These are phyloP conservation scores for Albula goreensis DNA, from an alignment of 2,113 vertebrate genomes.

Conservation along the genomic window DNA sequence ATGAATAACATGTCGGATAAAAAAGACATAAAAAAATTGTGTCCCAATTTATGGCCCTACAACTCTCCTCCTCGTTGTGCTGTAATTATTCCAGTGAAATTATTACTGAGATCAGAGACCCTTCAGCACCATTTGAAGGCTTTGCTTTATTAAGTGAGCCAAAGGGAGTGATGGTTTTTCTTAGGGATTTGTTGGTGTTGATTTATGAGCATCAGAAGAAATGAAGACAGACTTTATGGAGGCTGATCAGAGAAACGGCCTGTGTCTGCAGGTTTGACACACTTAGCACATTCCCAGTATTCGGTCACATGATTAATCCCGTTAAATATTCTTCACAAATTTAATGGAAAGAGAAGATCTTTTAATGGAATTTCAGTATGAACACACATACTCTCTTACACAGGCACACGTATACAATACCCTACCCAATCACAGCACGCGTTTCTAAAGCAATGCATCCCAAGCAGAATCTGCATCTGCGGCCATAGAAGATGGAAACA, in stretches of 20 bases:
- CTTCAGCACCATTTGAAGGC: background rate
- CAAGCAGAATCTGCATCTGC: background rate
- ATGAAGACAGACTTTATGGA: background rate
- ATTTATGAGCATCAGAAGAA: background rate
- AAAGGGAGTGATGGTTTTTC: background rate
- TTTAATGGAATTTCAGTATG: constrained; percentile 11
- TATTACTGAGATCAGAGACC: background rate
- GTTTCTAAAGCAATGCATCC: background rate
- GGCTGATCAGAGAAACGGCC: background rate
- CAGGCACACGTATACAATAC: background rate
- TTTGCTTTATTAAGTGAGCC: background rate
- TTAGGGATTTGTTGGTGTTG: background rate
- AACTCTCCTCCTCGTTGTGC: background rate
- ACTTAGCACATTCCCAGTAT: constrained; percentile 46
- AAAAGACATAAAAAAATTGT: background rate
- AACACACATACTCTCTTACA: background rate
- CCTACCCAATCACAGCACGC: background rate
- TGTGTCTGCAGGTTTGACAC: constrained; percentile 58
- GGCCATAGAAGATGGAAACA: background rate
- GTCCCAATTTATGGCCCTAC: background rate
- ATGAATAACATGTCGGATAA: background rate
- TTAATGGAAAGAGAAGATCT: constrained; percentile 21
- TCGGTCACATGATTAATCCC: constrained; percentile 48
- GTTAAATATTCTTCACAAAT: constrained; percentile 32
- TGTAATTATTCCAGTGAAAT: background rate